phyloP scores from a whole-genome alignment of 2,113 vertebrate genomes.

The Stigmatopora argus region DNA sequence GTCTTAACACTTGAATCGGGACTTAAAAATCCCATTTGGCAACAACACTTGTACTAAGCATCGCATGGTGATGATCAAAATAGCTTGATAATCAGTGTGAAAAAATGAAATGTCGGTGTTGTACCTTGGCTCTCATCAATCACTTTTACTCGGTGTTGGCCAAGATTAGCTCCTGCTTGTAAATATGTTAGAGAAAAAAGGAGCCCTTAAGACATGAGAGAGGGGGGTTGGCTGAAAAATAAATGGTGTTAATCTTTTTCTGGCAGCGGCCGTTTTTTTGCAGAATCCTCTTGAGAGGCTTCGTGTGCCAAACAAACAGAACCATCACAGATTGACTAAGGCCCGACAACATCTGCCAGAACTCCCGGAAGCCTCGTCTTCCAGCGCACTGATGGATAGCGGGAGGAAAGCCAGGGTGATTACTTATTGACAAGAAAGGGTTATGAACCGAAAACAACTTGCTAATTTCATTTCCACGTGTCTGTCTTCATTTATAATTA shows the following conservation, averaged over 20 bases:
- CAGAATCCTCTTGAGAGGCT: constrained; percentile 37
- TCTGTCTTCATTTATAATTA: background rate
- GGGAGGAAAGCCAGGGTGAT: constrained; percentile 58
- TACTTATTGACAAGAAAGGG: constrained; percentile 49
- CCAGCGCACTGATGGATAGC: constrained; percentile 59
- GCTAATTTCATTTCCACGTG: background rate
- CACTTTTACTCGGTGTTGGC: background rate
- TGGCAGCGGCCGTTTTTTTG: constrained; percentile 32
- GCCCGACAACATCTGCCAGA: constrained; percentile 61
- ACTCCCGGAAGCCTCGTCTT: constrained; percentile 39
- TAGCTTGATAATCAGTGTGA: background rate
- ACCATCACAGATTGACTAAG: constrained; percentile 53
- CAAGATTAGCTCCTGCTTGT: background rate
- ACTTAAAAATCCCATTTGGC: background rate
- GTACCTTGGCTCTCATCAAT: background rate
- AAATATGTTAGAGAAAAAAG: constrained; percentile 12
- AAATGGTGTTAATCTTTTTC: constrained; percentile 55
- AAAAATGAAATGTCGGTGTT: background rate
- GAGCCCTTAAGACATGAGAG: background rate
- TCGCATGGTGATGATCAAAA: background rate
- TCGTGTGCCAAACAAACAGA: constrained; percentile 23
- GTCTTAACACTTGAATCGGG: background rate
- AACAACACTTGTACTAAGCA: background rate
- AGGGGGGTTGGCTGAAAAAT: constrained; percentile 21
- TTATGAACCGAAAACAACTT: constrained; percentile 16